A percentile compares a stretch with the other conserved stretches of the same genome.
phyloP scores from a whole-genome alignment of 2,113 vertebrate species.

The Stigmatopora argus region DNA sequence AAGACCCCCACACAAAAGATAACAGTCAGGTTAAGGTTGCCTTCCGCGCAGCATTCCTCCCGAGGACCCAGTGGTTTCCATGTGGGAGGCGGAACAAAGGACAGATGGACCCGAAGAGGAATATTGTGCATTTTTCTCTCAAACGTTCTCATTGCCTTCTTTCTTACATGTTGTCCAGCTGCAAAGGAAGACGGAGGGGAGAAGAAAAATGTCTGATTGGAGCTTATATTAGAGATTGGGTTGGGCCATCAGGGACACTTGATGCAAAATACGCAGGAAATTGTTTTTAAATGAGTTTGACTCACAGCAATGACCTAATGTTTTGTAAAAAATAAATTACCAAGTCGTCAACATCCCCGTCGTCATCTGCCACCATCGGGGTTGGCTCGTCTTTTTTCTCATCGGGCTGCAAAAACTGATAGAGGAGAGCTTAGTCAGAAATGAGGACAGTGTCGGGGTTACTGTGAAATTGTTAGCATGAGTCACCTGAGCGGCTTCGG shows the following conservation, averaged over 20 bases:
- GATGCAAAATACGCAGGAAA: slow-evolving; percentile 10
- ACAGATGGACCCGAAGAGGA: slow-evolving; percentile 22
- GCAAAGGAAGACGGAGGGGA: slow-evolving; percentile 54
- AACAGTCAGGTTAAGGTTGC: background rate
- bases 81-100: slow-evolving; percentile 31
- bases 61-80: background rate
- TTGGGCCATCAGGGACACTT: background rate
- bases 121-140: slow-evolving; percentile 40
- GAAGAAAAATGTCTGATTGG: background rate
- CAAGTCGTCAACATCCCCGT: slow-evolving; percentile 90
- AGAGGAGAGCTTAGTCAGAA: slow-evolving; percentile 5
- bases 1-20: background rate
- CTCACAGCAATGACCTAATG: background rate
- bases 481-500: slow-evolving; percentile 83
- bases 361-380: slow-evolving; percentile 63
- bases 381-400: slow-evolving; percentile 63
- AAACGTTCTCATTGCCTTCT: slow-evolving; percentile 24
- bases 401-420: slow-evolving; percentile 78
- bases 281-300: background rate
- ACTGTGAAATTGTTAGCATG: background rate
- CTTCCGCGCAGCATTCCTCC: background rate
- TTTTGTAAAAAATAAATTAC: slow-evolving; percentile 64
- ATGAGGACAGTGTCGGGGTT: background rate
- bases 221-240: slow-evolving; percentile 20
- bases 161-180: slow-evolving; percentile 91